Evolutionary conservation across 2,113 vertebrate species (phyloP), one percentile per base, ranked within the genome.

Genomic region (Apodemus sylvaticus): DNA sequence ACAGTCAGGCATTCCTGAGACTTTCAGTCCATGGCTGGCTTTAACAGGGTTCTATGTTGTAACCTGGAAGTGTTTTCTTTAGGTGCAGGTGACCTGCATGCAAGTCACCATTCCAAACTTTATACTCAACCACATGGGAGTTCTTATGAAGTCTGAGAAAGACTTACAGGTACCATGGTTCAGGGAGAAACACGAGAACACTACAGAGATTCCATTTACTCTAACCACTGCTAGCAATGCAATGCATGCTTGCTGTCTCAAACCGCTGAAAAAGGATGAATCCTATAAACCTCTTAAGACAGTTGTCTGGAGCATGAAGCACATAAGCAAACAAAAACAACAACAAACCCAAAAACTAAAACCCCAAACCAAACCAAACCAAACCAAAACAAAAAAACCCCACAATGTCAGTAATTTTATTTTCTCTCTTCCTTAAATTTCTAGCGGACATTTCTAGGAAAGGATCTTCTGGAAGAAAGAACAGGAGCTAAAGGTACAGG

Each of bases 61-160:
- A 98, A 98, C 96, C 89, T 91, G 60, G 93, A 96, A 94, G 74
- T 97, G 94, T 98, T 98, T 98, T 97, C 95, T 97, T 98, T 96
- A 96, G 94, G 90, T 87, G 73, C 89, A 82, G 97, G 86, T 91
- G 97, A 97, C 79, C 77, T 53, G 73, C 89, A 93, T 94, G 87
- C 60, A 97, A 98, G 82, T 83, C 87, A 97, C 89, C 58, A 95
- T 93, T 96, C 64, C 62, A 94, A 94, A 62, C 83, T 94, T 92
- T 93, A 77, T 53, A 77, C 73, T 97, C 97, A 95, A 83, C 64
- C 92, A 96, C 97, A 93, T 74, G 93, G 96, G 96, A 97, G 90
- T 95, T 97, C 95, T 93, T 17, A 66, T 34, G 10, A 82, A 93
- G 87, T 95, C 93, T 70, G 16, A 66, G 86, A n/a, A 96, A 96